These are phyloP conservation scores for Pollicipes pollicipes DNA, from an alignment of 1,140 invertebrate genomes.

Conservation along the genomic window DNA sequence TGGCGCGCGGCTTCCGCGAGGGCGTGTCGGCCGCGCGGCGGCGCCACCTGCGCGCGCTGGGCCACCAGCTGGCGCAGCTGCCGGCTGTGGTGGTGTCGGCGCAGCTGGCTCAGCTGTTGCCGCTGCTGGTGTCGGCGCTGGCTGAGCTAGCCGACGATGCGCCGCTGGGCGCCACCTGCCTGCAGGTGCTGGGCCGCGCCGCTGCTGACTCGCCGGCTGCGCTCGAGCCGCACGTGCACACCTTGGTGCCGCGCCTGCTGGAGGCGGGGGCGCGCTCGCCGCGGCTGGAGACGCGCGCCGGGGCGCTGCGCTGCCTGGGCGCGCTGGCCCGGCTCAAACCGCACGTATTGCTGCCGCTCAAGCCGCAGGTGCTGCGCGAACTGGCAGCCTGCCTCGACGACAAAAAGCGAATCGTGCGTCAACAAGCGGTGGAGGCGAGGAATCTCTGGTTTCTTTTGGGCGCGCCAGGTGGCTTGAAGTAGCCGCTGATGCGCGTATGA, in stretches of 20 bases:
- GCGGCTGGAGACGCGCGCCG: background rate
- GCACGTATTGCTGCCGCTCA: background rate
- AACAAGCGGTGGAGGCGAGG: background rate
- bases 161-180: background rate
- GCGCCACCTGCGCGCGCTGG: slow-evolving; percentile 3
- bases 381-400: background rate
- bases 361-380: background rate
- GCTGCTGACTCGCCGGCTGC: background rate
- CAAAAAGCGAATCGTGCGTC: background rate
- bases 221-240: background rate
- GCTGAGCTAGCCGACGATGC: background rate
- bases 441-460: background rate
- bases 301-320: background rate
- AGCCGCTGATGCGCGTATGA: too few relatives aligned
- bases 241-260: background rate
- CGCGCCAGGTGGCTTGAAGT: background rate
- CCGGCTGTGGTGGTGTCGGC: background rate
- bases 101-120: background rate
- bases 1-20: background rate
- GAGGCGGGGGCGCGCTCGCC: background rate
- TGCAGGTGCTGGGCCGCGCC: background rate
- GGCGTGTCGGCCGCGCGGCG: background rate
- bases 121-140: background rate
- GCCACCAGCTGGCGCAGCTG: background rate
- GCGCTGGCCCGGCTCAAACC: background rate